These are phyloP conservation scores for Hiodon alosoides DNA, from an alignment of 2,113 vertebrate genomes.

Conservation along the genomic window DNA sequence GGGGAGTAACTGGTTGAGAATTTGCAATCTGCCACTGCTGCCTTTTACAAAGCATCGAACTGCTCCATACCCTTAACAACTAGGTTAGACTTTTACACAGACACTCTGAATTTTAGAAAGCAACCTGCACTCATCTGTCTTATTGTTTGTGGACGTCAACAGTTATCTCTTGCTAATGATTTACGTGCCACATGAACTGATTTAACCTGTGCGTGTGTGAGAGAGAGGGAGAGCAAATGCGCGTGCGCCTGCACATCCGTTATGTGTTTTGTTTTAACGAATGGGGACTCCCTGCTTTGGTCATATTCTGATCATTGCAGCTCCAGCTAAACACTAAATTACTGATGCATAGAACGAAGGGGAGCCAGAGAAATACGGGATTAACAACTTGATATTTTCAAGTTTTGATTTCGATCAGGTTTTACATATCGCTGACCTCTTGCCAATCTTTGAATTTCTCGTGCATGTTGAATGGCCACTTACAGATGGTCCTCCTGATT, in stretches of 20 bases:
- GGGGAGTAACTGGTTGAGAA: not conserved
- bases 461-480: not conserved
- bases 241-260: too few species aligned
- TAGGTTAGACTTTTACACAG: not conserved
- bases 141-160: too few species aligned
- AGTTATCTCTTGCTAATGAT: too few species aligned
- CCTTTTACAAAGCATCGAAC: conserved; percentile 32
- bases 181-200: too few species aligned
- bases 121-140: too few species aligned
- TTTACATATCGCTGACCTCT: too few species aligned
- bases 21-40: conserved; percentile 39
- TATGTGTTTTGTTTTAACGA: not conserved
- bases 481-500: too few species aligned
- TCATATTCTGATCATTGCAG: not conserved
- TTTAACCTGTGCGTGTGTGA: not conserved
- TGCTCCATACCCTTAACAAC: conserved; percentile 1
- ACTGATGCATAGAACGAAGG: not conserved
- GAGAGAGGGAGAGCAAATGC: too few species aligned
- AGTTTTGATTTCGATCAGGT: not conserved
- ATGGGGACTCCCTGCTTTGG: conserved; percentile 1
- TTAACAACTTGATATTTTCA: not conserved
- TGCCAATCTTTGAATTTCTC: not conserved
- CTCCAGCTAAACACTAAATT: not conserved
- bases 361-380: not conserved
- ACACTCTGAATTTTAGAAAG: too few species aligned